Evolutionary conservation across 2,888 invertebrate species (phyloP).

Genomic region (Drosophila limbata): DNA sequence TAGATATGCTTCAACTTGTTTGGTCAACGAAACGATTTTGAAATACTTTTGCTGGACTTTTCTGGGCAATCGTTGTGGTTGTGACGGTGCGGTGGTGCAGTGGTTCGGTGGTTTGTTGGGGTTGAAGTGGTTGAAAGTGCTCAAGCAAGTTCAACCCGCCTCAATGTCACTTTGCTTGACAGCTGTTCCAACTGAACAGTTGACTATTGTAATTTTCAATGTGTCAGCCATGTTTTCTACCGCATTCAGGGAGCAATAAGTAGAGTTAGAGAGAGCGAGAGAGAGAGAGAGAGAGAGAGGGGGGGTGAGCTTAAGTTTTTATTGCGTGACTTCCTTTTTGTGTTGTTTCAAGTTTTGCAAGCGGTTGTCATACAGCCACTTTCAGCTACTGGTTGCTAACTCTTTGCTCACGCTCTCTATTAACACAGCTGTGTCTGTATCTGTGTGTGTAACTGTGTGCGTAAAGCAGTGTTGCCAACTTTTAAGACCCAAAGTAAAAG

Average conservation of each 20-base stretch:
- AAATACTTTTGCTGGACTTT: slow-evolving; percentile 45
- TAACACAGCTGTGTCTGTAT: not conserved
- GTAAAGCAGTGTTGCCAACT: not conserved
- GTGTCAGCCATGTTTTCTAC: slow-evolving; percentile 37
- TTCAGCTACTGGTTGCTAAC: slow-evolving; percentile 35
- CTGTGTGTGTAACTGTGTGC: slow-evolving; percentile 2
- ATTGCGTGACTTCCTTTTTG: slow-evolving; percentile 72
- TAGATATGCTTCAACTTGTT: slow-evolving; percentile 20
- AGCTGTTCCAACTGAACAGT: slow-evolving; percentile 58
- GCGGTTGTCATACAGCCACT: slow-evolving; percentile 47
- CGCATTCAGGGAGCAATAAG: not conserved
- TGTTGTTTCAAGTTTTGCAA: slow-evolving; percentile 60
- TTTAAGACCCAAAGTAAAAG: not conserved
- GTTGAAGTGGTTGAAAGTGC: slow-evolving; percentile 20
- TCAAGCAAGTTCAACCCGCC: slow-evolving; percentile 43
- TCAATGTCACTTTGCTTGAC: slow-evolving; percentile 61
- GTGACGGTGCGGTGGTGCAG: not conserved
- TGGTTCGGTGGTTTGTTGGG: not conserved
- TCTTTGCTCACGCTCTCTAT: slow-evolving; percentile 10
- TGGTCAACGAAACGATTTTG: slow-evolving; percentile 26
- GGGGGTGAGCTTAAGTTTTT: slow-evolving; percentile 54
- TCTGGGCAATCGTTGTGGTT: slow-evolving; percentile 1
- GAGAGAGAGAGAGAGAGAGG: not conserved
- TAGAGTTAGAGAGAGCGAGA: not conserved
- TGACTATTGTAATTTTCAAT: slow-evolving; percentile 61